Percentiles rank a stretch among this genome's conserved stretches.
phyloP scores from a whole-genome alignment of 2,113 vertebrate species.

The Leucopsar rothschildi region DNA sequence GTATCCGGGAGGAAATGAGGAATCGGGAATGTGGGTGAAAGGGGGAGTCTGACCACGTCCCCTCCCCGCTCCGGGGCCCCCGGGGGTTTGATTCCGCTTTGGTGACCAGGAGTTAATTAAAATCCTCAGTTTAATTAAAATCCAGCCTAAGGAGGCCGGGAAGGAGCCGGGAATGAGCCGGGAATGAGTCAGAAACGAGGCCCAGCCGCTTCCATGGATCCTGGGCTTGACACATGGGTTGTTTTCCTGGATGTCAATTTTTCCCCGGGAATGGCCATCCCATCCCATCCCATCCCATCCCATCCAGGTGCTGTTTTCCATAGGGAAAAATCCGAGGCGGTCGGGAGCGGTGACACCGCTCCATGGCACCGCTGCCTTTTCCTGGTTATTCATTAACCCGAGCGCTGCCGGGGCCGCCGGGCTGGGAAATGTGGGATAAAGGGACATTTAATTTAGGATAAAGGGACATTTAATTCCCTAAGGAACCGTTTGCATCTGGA shows the following conservation, averaged over 20 bases:
- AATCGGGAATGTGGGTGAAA: background rate
- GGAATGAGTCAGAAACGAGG: background rate
- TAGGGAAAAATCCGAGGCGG: rapidly evolving
- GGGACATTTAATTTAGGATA: no score
- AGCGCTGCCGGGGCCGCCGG: rapidly evolving
- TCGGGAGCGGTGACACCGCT: background rate
- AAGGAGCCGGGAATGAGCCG: background rate
- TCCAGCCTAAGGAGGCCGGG: background rate
- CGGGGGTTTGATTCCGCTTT: background rate
- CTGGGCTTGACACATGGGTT: rapidly evolving
- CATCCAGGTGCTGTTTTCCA: background rate
- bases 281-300: background rate
- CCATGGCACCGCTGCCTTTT: background rate
- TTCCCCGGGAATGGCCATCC: background rate
- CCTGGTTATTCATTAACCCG: background rate
- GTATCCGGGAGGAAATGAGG: background rate
- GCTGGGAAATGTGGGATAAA: rapidly evolving
- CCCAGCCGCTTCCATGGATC: background rate
- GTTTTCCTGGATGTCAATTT: background rate
- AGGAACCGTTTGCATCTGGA: rapidly evolving
- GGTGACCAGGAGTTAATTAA: background rate
- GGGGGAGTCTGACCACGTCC: rapidly evolving
- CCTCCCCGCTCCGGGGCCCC: background rate
- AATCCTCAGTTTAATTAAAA: background rate
- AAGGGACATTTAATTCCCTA: rapidly evolving